Base-by-base conservation (phyloP, 2,797 vertebrate genomes). In the Anisognathus igniventris region DNA sequence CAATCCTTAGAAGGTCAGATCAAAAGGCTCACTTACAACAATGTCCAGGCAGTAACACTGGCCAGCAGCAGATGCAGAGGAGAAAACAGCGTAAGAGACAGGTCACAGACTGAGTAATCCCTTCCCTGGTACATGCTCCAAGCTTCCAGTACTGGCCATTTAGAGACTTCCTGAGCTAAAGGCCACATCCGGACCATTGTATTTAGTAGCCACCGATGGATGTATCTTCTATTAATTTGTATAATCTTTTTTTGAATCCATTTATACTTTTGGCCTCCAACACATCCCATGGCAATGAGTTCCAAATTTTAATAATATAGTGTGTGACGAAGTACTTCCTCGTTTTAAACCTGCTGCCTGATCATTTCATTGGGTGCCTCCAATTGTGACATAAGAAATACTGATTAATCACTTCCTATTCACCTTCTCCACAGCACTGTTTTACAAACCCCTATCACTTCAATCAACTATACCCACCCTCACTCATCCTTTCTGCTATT, bases 151-250 rank as follows among this genome's bases (percentile, higher is more conserved):
- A 88, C 45, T 37, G 42, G 53, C 27, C 76, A 40, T 88, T 94
- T 66, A 91, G 50, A 90, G 82, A 88, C 79, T 93, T 95, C 94
- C 94, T 72, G 82, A 95, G 70, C 79, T 33, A 83, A 48, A 76
- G 66, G 79, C 82, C 0, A 0, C 66, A 86, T 91, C 95, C 33
- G 17, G 76, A 81, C 68, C 61, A 84, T 68, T 90, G 91, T 84
- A 37, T 78, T 92, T 86, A 83, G 86, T 47, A 88, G 85, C 48
- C 42, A 53, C 58, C 37, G 23, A 65, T 86, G 54, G 75, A 68
- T 19, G 2, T 58, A 58, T n/a, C 50, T 71, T 91, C 53, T 81
- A 75, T 62, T 61, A 88, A 83, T 65, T 86, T 71, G 30, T 51
- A 77, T 53, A 88, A 57, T 50, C 14, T 11, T 71, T 60, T 85